Percentiles rank a stretch among this genome's conserved stretches.
These are phyloP conservation scores for Cremastinae sp. DNA, from an alignment of 2,888 invertebrate species.

Conservation along the genomic window DNA sequence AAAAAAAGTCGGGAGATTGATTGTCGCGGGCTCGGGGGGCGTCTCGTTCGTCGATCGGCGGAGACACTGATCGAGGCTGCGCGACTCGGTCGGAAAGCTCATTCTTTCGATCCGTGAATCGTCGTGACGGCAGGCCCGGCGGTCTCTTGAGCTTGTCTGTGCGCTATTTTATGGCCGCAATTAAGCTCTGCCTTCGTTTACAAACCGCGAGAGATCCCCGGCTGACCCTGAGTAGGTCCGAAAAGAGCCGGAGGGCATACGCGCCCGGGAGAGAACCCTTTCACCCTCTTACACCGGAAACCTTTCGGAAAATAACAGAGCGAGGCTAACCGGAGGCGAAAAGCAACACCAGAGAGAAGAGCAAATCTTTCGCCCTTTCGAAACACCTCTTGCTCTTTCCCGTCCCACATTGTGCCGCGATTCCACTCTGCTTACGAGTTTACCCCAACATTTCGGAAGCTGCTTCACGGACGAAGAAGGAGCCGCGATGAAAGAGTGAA, in stretches of 20 bases:
- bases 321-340: conserved; percentile 14
- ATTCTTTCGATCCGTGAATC: conserved; percentile 28
- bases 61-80: conserved; percentile 55
- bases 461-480: conserved; percentile 3
- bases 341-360: conserved; percentile 20
- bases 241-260: conserved; percentile 14
- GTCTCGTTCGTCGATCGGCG: conserved; percentile 23
- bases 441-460: conserved; percentile 48
- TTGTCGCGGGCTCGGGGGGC: conserved; percentile 5
- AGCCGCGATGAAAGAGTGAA: background rate
- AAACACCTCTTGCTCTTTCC: conserved; percentile 40
- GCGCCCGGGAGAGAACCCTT: conserved; percentile 29
- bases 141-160: conserved; percentile 36
- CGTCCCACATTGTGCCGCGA: conserved; percentile 1
- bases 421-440: conserved; percentile 41
- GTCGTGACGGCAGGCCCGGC: conserved; percentile 45
- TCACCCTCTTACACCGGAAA: conserved; percentile 26
- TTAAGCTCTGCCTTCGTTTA: conserved; percentile 66
- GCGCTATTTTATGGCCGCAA: conserved; percentile 65
- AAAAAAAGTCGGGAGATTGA: conserved; percentile 5
- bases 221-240: conserved; percentile 37
- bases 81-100: conserved; percentile 48
- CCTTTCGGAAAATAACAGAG: conserved; percentile 55
- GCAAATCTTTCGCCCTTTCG: conserved; percentile 29
- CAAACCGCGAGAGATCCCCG: conserved; percentile 70